Conservation (phyloP, 2,113 vertebrate species). For the Oncorhynchus clarkii region DNA sequence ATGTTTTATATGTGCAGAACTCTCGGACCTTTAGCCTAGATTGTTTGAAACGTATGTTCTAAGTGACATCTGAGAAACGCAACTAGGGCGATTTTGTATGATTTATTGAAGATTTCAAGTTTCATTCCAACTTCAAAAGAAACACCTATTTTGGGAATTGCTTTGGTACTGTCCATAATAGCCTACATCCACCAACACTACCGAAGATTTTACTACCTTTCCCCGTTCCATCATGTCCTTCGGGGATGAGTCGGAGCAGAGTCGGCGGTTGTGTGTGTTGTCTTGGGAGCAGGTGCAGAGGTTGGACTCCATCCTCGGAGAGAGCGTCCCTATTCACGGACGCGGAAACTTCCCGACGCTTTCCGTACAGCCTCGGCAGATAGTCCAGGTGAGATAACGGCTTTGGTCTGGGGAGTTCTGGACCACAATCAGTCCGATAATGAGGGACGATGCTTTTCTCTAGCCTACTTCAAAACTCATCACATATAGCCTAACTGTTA, state of each 20-base stretch:
- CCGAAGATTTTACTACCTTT: constrained; percentile 16
- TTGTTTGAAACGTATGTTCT: background rate
- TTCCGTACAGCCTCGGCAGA: constrained; percentile 83
- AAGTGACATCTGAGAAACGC: background rate
- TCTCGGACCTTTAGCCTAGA: background rate
- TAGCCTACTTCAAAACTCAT: no score
- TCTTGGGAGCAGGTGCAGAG: constrained; percentile 89
- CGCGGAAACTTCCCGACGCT: constrained; percentile 94
- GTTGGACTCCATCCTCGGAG: constrained; percentile 86
- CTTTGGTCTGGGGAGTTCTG: background rate
- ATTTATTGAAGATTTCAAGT: background rate
- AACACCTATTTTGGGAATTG: background rate
- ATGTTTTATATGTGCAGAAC: background rate
- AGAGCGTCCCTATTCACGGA: constrained; percentile 91
- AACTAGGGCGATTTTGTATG: background rate
- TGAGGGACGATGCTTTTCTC: no score
- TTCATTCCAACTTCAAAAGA: background rate
- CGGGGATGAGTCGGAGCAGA: constrained; percentile 69
- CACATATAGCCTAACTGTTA: no score
- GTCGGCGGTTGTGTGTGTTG: constrained; percentile 81
- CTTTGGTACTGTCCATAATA: background rate
- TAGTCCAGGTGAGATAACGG: constrained; percentile 82
- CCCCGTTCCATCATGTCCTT: constrained; percentile 62
- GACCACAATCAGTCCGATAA: no score
- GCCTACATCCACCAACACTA: background rate